These are phyloP conservation scores for Setophaga petechia DNA, from an alignment of 2,113 vertebrate genomes.

Conservation along the genomic window DNA sequence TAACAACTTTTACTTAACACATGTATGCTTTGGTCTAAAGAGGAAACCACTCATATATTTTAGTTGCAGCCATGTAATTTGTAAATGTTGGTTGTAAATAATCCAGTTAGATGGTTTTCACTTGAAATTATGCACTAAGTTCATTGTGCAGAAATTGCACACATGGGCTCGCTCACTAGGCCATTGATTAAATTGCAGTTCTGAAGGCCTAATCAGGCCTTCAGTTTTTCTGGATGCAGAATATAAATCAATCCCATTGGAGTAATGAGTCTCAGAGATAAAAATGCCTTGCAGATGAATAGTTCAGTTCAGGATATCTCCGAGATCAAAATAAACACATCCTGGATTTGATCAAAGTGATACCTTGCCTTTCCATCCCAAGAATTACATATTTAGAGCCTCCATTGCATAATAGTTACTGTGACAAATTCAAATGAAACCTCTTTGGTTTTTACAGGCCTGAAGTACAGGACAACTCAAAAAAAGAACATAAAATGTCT, in stretches of 20 bases:
- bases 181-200: conserved; percentile 22
- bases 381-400: background rate
- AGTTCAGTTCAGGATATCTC: background rate
- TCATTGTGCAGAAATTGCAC: background rate
- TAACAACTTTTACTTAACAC: conserved; percentile 7
- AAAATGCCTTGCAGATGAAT: background rate
- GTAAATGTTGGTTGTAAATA: conserved; percentile 20
- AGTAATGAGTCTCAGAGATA: background rate
- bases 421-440: background rate
- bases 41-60: conserved; percentile 5
- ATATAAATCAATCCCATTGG: background rate
- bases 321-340: background rate
- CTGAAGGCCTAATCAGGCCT: background rate
- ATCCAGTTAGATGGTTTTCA: background rate
- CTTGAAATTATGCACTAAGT: background rate
- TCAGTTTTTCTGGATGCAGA: background rate
- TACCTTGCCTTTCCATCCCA: background rate
- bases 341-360: background rate
- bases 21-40: conserved; percentile 2
- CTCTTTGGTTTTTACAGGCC: background rate
- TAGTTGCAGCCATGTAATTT: conserved; percentile 9
- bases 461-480: background rate
- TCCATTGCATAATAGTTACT: background rate
- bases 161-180: background rate
- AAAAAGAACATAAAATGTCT: background rate